Base-by-base conservation (phyloP, 2,113 vertebrate species). In the Lagopus leucura region DNA sequence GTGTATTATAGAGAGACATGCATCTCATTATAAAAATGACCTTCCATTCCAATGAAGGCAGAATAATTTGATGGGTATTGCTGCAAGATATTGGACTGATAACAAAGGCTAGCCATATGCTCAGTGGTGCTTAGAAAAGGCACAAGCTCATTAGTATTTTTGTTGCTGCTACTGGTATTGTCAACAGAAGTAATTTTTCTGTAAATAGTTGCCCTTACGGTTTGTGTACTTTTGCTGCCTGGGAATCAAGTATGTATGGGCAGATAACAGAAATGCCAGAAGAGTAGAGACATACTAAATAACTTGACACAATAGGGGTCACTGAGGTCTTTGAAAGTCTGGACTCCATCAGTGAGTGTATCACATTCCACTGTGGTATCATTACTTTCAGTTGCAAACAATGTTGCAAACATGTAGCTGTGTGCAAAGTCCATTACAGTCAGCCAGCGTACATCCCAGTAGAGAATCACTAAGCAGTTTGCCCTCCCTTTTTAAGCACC, bases 311-410 rank as follows among this genome's bases (percentile, higher is more conserved):
- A 48, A 74, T 13, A 48, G 40, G 21, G 55, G 16, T 28, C 8
- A 25, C 24, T n/a, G 71, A 60, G 17, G 8, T 22, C 54, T 88
- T 82, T 54, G 25, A 24, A 66, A 87, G 12, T 21, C 50, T 89
- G 82, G 43, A 19, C 34, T 54, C 43, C 3, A 15, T 67, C 8
- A 1, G 0, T 0, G 0, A 42, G 6, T 8, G 15, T 57, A 10
- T 54, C 0, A 0, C 30, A 20, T 47, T 69, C 18, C 38, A 11
- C 25, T 28, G 32, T 60, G 67, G 27, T 60, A 36, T 43, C 24
- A 11, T 57, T 82, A 12, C 10, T 32, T 79, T 36, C 72, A 63
- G 3, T 27, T 32, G 47, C 24, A 52, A 71, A 36, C 24, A 30
- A 24, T 7, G 13, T 21, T 38, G 20, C 24, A 48, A 27, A 25